phyloP scores from a whole-genome alignment of 2,888 invertebrate genomes.

The Pammene fasciana region DNA sequence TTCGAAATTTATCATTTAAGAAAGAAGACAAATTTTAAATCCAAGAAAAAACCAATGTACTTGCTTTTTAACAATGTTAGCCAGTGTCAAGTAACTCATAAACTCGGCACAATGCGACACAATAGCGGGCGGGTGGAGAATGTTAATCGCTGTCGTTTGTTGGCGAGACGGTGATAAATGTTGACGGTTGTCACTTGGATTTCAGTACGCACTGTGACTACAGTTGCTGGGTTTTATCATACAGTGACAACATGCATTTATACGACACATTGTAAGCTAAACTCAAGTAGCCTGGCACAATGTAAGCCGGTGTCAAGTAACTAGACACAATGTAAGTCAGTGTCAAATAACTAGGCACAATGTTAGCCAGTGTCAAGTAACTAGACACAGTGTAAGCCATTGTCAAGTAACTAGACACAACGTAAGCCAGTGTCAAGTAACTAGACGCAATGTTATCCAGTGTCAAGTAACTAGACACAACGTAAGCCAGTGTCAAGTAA shows the following conservation, averaged over 20 bases:
- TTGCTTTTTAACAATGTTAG: conserved; percentile 11
- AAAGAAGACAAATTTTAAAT: too few species aligned
- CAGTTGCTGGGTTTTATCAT: background rate
- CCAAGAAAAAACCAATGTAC: conserved; percentile 10
- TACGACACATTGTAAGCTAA: too few species aligned
- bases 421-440: too few species aligned
- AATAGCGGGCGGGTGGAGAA: conserved; percentile 55
- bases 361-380: too few species aligned
- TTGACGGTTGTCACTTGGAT: conserved; percentile 74
- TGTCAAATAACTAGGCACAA: too few species aligned
- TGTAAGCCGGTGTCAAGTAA: too few species aligned
- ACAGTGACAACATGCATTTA: background rate
- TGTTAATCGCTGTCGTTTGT: conserved; percentile 81
- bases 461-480: too few species aligned
- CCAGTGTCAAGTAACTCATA: conserved; percentile 31
- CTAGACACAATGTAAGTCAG: too few species aligned
- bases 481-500: too few species aligned
- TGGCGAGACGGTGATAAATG: conserved; percentile 79
- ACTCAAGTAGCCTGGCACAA: too few species aligned
- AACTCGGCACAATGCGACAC: conserved; percentile 35
- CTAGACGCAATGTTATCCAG: too few species aligned
- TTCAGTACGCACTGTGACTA: conserved; percentile 45
- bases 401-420: conserved; percentile 37
- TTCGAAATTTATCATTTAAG: too few species aligned
- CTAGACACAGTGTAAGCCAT: conserved; percentile 2